Evolutionary conservation across 2,888 invertebrate species (phyloP), one percentile per base, ranked within the genome.

Genomic region (Ariolimax columbianus): DNA sequence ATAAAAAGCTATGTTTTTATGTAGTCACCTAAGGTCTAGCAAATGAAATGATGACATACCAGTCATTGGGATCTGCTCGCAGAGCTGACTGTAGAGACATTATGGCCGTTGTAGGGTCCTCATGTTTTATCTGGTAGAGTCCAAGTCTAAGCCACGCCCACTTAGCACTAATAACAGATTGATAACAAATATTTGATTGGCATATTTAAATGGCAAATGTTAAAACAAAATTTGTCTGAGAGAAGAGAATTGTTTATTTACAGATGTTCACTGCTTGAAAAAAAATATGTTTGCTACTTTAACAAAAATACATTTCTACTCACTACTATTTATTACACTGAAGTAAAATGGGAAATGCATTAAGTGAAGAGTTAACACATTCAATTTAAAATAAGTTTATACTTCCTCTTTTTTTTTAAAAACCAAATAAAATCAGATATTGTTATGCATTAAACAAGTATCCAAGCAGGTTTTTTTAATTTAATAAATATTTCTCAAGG

Each of bases 91-190:
- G 96, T 88, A 98, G 96, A 91, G 96, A 96, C 86, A 96, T 95
- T 77, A 98, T 96, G 30, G 98, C 97, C 91, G 96, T 96, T 88
- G 96, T 95, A 92, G 96, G 96, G 89, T 97, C 96, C 88, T 96
- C 96, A 89, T 96, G 95, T 90, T 96, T 96, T 88, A 97, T 95
- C 93, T 97, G 96, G 93, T 97, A 96, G 77, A 98, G 94, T 1
- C 98, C 98, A 80, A 98, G 95, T 93, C 97, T 96, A 81, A 97
- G 95, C 95, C 97, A 96, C 36, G 97, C 96, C 97, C 97, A 97
- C 88, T 96, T 95, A 68, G 96, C 88, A 95, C 95, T 91, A 95
- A 91, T 38, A 70, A 51, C 38, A 59, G 26, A 66, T 55, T 14
- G 26, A 7, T 19, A 23, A 55, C 23, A 55, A 47, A 55, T 55